phyloP scores from a whole-genome alignment of 2,888 invertebrate genomes.

The Pseudanteris insignis region DNA sequence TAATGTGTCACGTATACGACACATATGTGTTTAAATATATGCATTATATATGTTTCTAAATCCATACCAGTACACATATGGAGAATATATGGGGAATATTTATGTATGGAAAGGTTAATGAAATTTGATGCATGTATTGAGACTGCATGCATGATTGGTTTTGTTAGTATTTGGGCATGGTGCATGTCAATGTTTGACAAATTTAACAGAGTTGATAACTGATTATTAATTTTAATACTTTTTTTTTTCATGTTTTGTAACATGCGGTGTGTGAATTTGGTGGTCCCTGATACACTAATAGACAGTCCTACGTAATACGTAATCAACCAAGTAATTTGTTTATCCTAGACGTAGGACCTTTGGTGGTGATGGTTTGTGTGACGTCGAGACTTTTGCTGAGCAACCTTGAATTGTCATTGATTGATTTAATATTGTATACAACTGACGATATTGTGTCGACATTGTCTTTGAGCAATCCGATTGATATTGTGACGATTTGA shows the following conservation, averaged over 20 bases:
- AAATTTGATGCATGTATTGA: too few relatives aligned
- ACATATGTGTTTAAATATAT: too few relatives aligned
- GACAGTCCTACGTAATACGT: conserved; percentile 39
- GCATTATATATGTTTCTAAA: too few relatives aligned
- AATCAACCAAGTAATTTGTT: conserved; percentile 30
- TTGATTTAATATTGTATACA: conserved; percentile 36
- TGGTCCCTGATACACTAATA: conserved; percentile 34
- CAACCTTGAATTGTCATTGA: conserved; percentile 33
- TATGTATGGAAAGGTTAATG: conserved; percentile 12
- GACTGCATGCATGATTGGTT: conserved; percentile 32
- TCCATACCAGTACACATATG: too few relatives aligned
- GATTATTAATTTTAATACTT: conserved; percentile 10
- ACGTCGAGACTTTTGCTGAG: conserved; percentile 54
- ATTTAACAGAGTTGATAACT: conserved; percentile 24
- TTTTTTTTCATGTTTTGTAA: neutral
- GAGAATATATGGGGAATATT: too few relatives aligned
- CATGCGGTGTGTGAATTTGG: conserved; percentile 22
- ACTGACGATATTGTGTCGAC: conserved; percentile 38
- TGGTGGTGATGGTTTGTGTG: conserved; percentile 64
- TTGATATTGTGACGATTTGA: conserved; percentile 49
- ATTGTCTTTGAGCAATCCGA: conserved; percentile 43
- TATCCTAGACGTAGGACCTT: conserved; percentile 48
- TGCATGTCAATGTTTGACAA: conserved; percentile 37
- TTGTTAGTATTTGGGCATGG: conserved; percentile 39
- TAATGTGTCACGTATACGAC: too few relatives aligned